Evolutionary conservation across 2,888 invertebrate species (phyloP), one percentile per base, ranked within the genome.

Genomic region (Polymixis lichenea): DNA sequence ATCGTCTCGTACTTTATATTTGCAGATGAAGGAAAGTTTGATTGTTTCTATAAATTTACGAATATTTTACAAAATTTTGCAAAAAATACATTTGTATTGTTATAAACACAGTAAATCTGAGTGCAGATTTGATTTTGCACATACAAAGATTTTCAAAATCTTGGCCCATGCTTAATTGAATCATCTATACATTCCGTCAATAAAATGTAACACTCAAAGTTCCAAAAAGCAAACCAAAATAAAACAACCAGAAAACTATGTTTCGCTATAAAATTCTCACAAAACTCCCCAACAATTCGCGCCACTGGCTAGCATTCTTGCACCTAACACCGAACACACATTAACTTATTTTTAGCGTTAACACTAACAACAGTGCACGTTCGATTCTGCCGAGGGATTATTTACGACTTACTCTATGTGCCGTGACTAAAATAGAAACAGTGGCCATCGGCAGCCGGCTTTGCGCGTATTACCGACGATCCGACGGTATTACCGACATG

Each of bases 391-490:
- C 88, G 90, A 91, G 87, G 91, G 90, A 93, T 93, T 93, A 94
- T 94, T 94, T 94, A 94, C 92, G 93, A 93, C 85, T 89, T 88
- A 89, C 89, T 83, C 88, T 82, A 88, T 88, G 89, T 88, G 85
- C 84, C 87, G 88, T 85, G 93, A 91, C 92, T 90, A 88, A 94
- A 94, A 94, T 94, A 94, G 94, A 93, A 91, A 86, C 89, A 86
- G 88, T 87, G 80, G 89, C 86, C 83, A 88, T 89, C 82, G 87
- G 80, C 79, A 82, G 83, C 81, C 84, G 78, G 88, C 89, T 90
- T 88, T 86, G 88, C 86, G 77, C 83, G 87, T 76, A 85, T 88
- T 87, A 88, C 81, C 73, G 64, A 64, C 89, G 77, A 88, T 83
- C 80, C 60, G 61, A 1, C 15, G 66, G 81, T 75, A 84, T 84